Evolutionary conservation across 2,797 vertebrate species (phyloP).

Genomic region (Coluber constrictor): DNA sequence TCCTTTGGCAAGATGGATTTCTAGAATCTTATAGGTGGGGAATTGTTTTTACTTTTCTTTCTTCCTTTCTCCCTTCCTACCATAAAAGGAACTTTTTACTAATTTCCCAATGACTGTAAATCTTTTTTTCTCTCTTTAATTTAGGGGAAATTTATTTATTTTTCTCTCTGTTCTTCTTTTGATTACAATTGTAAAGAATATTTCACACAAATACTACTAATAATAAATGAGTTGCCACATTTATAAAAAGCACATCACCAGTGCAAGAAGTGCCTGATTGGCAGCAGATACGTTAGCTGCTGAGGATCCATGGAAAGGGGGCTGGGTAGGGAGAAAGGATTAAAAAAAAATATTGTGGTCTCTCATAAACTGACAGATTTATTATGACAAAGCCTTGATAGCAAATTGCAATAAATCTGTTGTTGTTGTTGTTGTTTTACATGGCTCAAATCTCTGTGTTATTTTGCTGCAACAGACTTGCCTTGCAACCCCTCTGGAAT

Average conservation of each 20-base stretch:
- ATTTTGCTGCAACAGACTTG: background rate
- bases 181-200: background rate
- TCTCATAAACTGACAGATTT: constrained; percentile 15
- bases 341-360: background rate
- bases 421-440: background rate
- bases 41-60: background rate
- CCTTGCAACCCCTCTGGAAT: background rate
- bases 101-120: background rate
- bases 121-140: background rate
- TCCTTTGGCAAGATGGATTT: background rate
- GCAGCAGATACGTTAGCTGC: background rate
- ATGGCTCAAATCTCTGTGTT: background rate
- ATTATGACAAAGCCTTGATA: constrained; percentile 16
- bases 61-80: background rate
- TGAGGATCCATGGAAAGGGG: background rate
- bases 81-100: background rate
- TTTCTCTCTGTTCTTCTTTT: background rate
- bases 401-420: constrained; percentile 18
- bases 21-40: background rate
- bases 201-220: background rate
- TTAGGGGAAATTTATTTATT: background rate
- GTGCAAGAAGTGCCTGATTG: background rate
- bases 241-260: background rate
- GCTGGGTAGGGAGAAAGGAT: background rate
- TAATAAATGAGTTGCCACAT: background rate